phyloP scores from a whole-genome alignment of 2,888 invertebrate genomes.

The Caenorhabditis angaria region DNA sequence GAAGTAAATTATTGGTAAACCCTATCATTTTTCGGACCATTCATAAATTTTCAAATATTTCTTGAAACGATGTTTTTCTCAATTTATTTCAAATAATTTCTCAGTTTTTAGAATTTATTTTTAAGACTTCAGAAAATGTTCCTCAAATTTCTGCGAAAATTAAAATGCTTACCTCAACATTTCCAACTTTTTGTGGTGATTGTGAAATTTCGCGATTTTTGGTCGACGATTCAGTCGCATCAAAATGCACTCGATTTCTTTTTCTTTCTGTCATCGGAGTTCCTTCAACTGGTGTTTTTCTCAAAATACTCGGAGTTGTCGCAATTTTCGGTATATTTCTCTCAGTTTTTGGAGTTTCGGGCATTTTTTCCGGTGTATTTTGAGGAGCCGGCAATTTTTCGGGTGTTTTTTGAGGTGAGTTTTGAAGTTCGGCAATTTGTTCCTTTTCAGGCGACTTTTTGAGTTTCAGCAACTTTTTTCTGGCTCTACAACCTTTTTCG shows the following conservation, averaged over 20 bases:
- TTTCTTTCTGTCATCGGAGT: constrained; percentile 27
- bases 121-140: no score
- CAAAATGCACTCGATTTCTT: constrained; percentile 37
- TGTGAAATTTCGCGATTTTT: background rate
- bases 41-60: no score
- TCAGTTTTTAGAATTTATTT: no score
- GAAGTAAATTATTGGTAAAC: no score
- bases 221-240: constrained; percentile 17
- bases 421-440: background rate
- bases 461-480: background rate
- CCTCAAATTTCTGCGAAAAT: no score
- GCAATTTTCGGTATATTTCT: background rate
- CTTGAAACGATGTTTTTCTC: background rate
- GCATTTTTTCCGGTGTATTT: background rate
- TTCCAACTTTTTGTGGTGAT: no score
- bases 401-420: background rate
- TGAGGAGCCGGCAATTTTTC: background rate
- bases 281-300: background rate
- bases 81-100: background rate
- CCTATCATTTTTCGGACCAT: no score
- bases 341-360: background rate
- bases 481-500: background rate
- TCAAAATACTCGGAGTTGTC: constrained; percentile 12
- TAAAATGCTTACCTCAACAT: no score
- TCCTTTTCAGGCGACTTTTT: background rate